These are phyloP conservation scores for Platalea minor DNA, from an alignment of 2,797 vertebrate species.

Conservation along the genomic window DNA sequence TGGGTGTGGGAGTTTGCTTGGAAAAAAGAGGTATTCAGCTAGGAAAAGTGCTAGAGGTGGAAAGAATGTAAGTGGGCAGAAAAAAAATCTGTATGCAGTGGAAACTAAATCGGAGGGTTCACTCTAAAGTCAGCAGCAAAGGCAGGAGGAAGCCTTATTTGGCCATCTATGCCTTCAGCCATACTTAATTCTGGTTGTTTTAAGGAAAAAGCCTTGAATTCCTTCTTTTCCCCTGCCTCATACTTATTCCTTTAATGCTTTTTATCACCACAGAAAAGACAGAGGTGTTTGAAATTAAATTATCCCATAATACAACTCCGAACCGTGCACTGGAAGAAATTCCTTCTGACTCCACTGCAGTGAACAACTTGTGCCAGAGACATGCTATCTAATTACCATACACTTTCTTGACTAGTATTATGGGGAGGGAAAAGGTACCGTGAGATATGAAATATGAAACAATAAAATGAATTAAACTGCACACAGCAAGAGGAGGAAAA, in stretches of 20 bases:
- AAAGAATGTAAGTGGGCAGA: not conserved
- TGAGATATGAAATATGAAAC: conserved; percentile 21
- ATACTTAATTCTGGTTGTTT: not conserved
- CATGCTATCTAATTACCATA: conserved; percentile 29
- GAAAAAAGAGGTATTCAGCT: not conserved
- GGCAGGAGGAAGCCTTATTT: not conserved
- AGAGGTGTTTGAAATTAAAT: not conserved
- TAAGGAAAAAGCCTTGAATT: not conserved
- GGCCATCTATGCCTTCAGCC: not conserved
- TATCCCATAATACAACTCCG: not conserved
- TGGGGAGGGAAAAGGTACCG: not conserved
- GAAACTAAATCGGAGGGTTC: not conserved
- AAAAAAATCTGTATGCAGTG: not conserved
- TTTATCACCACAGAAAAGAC: not conserved
- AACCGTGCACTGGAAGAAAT: conserved; percentile 29
- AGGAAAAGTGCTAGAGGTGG: not conserved
- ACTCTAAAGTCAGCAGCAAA: not conserved
- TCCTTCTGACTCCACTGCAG: conserved; percentile 13
- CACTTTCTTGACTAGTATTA: not conserved
- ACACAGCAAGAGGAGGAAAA: not conserved
- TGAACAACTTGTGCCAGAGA: conserved; percentile 20
- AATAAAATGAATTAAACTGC: not conserved
- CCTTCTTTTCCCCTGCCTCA: not conserved
- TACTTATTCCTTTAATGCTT: not conserved
- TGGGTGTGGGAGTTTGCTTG: not conserved